Evolutionary conservation across 2,888 invertebrate genomes (phyloP).

Genomic region (Cyaniris semiargus): DNA sequence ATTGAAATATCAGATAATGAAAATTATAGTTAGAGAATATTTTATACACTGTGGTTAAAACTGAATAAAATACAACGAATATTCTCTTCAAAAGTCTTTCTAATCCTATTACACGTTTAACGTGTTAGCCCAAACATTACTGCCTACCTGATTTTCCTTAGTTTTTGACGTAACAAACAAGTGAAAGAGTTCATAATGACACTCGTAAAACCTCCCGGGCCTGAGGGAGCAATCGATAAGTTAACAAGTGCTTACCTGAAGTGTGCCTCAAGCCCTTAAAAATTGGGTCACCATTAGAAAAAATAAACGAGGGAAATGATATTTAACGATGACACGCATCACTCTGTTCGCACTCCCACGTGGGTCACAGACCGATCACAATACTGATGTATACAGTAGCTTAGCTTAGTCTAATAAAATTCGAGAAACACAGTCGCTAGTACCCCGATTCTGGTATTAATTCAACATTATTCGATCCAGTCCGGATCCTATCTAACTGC

Average conservation of each 20-base stretch:
- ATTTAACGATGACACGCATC: slow-evolving; percentile 5
- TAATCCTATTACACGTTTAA: background rate
- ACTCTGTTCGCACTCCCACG: background rate
- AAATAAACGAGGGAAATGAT: background rate
- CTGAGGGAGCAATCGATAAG: slow-evolving; percentile 14
- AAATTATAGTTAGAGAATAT: background rate
- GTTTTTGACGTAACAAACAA: background rate
- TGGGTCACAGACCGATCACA: background rate
- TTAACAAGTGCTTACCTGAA: slow-evolving; percentile 19
- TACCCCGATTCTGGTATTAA: no score
- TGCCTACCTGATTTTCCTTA: background rate
- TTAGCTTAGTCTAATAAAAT: background rate
- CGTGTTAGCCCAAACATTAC: background rate
- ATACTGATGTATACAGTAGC: background rate
- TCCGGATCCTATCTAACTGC: no score
- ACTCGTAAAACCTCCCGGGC: background rate
- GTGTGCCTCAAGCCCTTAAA: background rate
- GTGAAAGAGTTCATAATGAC: slow-evolving; percentile 2
- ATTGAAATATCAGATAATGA: background rate
- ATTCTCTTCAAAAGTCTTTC: no score
- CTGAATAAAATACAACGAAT: no score
- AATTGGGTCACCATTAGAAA: slow-evolving; percentile 10
- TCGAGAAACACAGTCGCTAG: background rate
- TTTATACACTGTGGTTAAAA: no score
- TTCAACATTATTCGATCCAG: no score